A percentile compares a stretch with the other conserved stretches of the same genome.
These are phyloP conservation scores for Apotomis turbidana DNA, from an alignment of 2,888 invertebrate species.

Conservation along the genomic window DNA sequence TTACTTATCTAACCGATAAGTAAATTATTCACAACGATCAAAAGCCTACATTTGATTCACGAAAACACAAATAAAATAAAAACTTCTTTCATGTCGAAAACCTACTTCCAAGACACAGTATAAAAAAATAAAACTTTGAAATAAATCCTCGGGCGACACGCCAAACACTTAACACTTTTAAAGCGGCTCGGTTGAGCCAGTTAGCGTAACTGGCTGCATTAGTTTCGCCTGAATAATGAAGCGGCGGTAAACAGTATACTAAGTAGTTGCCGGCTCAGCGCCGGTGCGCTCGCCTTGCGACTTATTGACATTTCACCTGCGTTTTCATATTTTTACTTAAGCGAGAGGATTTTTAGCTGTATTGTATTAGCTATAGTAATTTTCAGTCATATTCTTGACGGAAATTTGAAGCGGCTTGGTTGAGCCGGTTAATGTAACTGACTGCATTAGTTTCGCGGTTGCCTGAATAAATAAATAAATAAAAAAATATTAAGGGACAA, in stretches of 20 bases:
- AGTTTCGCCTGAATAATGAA: slow-evolving; percentile 39
- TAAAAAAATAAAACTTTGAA: neutral
- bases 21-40: too few relatives aligned
- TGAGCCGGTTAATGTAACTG: slow-evolving; percentile 31
- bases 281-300: slow-evolving; percentile 2
- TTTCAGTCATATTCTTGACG: neutral
- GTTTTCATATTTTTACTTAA: too few relatives aligned
- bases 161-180: slow-evolving; percentile 32
- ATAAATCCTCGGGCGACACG: neutral
- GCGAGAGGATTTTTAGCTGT: too few relatives aligned
- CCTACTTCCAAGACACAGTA: neutral
- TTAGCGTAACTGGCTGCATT: slow-evolving; percentile 37
- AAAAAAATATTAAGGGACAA: too few relatives aligned
- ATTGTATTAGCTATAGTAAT: too few relatives aligned
- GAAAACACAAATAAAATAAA: too few relatives aligned
- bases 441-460: slow-evolving; percentile 33
- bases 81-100: neutral
- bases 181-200: slow-evolving; percentile 28
- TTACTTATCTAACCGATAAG: too few relatives aligned
- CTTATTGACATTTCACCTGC: neutral
- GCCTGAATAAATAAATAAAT: too few relatives aligned
- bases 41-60: too few relatives aligned
- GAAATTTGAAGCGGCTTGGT: too few relatives aligned
- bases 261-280: slow-evolving; percentile 35
- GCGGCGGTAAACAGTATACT: slow-evolving; percentile 38